These are phyloP conservation scores for Prunella strophiata DNA, from an alignment of 2,797 vertebrate species.

Conservation along the genomic window DNA sequence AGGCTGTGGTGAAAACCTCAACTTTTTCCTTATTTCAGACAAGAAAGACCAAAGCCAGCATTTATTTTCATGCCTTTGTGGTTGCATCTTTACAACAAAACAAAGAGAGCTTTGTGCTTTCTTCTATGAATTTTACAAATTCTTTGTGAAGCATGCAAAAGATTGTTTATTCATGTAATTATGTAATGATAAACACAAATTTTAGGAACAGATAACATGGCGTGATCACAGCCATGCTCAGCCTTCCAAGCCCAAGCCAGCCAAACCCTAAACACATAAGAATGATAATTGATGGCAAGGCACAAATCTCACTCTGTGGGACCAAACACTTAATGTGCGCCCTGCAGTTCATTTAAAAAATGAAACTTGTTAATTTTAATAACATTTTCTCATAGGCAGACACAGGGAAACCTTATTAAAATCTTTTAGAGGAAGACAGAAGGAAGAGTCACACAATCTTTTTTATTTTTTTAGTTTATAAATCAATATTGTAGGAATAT, in stretches of 20 bases:
- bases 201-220: background rate
- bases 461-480: background rate
- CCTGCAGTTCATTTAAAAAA: background rate
- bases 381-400: background rate
- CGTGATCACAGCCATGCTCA: accelerated
- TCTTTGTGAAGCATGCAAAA: background rate
- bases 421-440: background rate
- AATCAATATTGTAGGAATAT: background rate
- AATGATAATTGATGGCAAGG: background rate
- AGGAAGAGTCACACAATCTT: background rate
- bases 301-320: background rate
- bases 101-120: background rate
- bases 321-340: background rate
- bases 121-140: background rate
- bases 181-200: background rate
- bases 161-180: background rate
- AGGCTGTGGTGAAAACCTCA: accelerated
- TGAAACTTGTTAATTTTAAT: background rate
- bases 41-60: background rate
- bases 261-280: background rate
- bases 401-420: accelerated
- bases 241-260: background rate
- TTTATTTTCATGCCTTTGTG: background rate
- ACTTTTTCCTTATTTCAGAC: background rate
- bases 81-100: background rate